Evolutionary conservation across 2,797 vertebrate genomes (phyloP).

Genomic region (Brachymystax lenok): DNA sequence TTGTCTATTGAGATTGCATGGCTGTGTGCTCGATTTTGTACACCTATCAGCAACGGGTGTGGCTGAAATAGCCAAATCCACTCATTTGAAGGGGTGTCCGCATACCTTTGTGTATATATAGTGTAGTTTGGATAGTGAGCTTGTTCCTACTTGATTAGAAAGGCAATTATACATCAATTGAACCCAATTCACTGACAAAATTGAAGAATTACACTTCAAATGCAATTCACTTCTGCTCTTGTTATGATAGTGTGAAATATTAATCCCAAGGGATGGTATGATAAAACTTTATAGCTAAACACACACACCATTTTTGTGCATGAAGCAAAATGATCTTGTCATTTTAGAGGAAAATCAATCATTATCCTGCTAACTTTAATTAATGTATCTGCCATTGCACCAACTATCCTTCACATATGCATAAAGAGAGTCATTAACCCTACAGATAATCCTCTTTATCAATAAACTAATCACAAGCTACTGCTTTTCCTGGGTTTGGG

Average conservation of each 20-base stretch:
- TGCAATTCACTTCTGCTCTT: not conserved
- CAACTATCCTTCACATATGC: not conserved
- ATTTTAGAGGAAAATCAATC: not conserved
- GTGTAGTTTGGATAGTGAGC: not conserved
- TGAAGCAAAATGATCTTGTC: not conserved
- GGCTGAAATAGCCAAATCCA: no score
- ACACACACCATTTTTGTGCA: not conserved
- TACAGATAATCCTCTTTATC: not conserved
- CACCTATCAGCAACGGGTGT: no score
- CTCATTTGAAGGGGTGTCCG: no score
- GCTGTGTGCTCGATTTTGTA: no score
- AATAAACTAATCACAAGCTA: not conserved
- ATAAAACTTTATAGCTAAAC: not conserved
- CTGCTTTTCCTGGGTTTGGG: not conserved
- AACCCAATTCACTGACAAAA: not conserved
- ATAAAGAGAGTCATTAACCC: not conserved
- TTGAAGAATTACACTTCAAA: not conserved
- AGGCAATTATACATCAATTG: not conserved
- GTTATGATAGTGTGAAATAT: not conserved
- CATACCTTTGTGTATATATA: no score
- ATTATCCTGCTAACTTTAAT: not conserved
- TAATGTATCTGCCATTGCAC: not conserved
- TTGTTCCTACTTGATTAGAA: not conserved
- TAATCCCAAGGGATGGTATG: not conserved
- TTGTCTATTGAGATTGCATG: no score